Conservation (phyloP, 2,888 invertebrate species). For the Leptopterna dolabrata region DNA sequence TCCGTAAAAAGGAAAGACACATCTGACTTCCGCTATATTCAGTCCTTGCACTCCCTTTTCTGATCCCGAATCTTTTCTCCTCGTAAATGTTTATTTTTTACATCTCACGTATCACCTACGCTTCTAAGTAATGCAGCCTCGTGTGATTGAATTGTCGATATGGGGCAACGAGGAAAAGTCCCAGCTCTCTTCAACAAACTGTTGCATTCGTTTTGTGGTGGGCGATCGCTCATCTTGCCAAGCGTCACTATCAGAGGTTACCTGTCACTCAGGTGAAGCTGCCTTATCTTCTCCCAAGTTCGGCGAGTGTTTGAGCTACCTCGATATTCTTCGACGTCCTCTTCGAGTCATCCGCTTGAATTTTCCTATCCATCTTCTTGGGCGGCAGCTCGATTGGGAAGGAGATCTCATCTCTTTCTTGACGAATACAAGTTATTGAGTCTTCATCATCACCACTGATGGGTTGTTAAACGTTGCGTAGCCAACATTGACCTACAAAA, state of each 20-base stretch:
- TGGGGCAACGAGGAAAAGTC: background rate
- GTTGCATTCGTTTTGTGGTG: background rate
- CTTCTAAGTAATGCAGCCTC: no score
- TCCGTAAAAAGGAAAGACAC: no score
- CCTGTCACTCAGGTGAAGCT: slow-evolving; percentile 3
- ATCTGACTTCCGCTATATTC: no score
- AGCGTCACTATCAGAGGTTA: background rate
- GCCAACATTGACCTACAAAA: no score
- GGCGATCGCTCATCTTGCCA: background rate
- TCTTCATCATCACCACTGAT: no score
- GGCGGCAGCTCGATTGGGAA: background rate
- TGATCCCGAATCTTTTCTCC: no score
- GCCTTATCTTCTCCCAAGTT: background rate
- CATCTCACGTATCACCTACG: no score
- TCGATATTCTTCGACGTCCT: background rate
- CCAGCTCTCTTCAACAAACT: background rate
- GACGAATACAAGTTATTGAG: no score
- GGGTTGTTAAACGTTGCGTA: no score
- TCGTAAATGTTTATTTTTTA: no score
- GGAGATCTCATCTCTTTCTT: no score
- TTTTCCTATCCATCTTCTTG: background rate
- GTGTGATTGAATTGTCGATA: background rate
- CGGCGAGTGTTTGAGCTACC: background rate
- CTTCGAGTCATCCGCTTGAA: background rate
- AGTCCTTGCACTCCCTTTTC: no score